A percentile compares a stretch with the other conserved stretches of the same genome.
phyloP scores from a whole-genome alignment of 1,140 invertebrate genomes.

The Daktulosphaira vitifoliae region DNA sequence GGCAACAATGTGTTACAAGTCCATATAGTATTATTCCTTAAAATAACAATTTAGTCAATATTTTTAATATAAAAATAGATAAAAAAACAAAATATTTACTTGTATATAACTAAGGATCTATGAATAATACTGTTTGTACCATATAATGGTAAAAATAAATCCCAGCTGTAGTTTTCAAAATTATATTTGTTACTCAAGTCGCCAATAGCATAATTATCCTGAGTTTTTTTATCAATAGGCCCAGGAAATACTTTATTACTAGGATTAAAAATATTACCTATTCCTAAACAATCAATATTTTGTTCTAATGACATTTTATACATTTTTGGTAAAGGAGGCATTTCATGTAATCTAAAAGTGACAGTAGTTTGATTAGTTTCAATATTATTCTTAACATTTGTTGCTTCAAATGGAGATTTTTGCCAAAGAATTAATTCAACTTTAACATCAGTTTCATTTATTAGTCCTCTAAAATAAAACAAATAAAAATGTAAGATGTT shows the following conservation, averaged over 20 bases:
- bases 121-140: constrained; percentile 70
- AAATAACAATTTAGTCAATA: background rate
- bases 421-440: constrained; percentile 73
- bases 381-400: constrained; percentile 49
- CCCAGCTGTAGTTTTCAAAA: constrained; percentile 48
- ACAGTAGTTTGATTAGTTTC: constrained; percentile 45
- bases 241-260: constrained; percentile 42
- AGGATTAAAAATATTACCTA: constrained; percentile 61
- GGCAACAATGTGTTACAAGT: constrained; percentile 57
- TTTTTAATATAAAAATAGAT: background rate
- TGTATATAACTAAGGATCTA: constrained; percentile 72
- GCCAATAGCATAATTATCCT: constrained; percentile 79
- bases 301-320: constrained; percentile 10
- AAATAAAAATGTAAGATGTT: background rate
- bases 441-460: constrained; percentile 70
- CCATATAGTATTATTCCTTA: constrained; percentile 43
- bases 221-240: constrained; percentile 56
- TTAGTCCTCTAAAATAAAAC: constrained; percentile 52
- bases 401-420: constrained; percentile 73
- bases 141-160: constrained; percentile 76
- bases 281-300: constrained; percentile 47
- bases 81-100: constrained; percentile 45
- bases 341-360: constrained; percentile 58
- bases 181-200: constrained; percentile 80
- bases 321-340: constrained; percentile 46